Evolutionary conservation across 2,888 invertebrate genomes (phyloP).

Genomic region (Polydrusus pterygomalis): DNA sequence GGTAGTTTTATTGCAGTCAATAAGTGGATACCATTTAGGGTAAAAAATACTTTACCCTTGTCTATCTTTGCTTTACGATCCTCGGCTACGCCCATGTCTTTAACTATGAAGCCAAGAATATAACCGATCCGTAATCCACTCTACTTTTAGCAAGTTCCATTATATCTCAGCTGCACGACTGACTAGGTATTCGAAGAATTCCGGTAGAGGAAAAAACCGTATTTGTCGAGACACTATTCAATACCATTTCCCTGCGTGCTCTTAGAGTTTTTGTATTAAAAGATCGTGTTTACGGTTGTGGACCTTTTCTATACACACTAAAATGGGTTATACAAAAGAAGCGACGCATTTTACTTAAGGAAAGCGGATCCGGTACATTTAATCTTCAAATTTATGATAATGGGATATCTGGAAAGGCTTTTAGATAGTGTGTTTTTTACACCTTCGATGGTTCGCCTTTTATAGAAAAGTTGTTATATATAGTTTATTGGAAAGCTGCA

Average conservation of each 20-base stretch:
- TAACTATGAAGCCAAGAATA: neutral
- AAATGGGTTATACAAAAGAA: conserved; percentile 47
- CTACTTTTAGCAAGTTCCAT: neutral
- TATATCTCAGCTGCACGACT: conserved; percentile 1
- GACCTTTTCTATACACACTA: conserved; percentile 35
- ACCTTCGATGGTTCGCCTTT: neutral
- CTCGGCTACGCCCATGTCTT: neutral
- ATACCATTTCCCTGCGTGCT: conserved; percentile 18
- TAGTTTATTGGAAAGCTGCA: neutral
- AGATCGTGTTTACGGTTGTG: conserved; percentile 38
- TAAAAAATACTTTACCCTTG: too few relatives aligned
- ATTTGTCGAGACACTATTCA: conserved; percentile 18
- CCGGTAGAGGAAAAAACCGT: conserved; percentile 8
- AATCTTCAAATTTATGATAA: conserved; percentile 45
- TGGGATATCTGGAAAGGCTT: conserved; percentile 18
- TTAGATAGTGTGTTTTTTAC: conserved; percentile 23
- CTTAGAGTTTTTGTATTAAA: conserved; percentile 35
- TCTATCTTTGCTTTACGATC: too few relatives aligned
- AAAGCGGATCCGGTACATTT: conserved; percentile 48
- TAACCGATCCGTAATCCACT: conserved; percentile 1
- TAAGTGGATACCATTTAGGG: too few relatives aligned
- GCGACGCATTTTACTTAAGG: conserved; percentile 42
- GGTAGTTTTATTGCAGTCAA: too few relatives aligned
- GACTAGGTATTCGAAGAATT: conserved; percentile 14
- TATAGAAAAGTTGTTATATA: conserved; percentile 4